Base-by-base conservation (phyloP, 2,888 invertebrate species). In the Camponotus fellah region DNA sequence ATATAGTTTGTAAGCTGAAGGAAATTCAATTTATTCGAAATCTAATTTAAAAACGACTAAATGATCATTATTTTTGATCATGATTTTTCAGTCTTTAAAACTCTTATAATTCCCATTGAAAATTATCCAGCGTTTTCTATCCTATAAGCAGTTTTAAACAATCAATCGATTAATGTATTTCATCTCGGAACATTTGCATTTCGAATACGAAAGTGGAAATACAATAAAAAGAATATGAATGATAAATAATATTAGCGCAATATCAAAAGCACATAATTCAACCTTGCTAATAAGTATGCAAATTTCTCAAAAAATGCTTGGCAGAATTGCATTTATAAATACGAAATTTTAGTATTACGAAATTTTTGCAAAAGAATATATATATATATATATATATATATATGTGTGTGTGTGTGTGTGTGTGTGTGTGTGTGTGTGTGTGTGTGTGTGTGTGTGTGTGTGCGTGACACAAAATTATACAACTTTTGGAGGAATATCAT, bases 241-340 rank as follows among this genome's bases (percentile, higher is more conserved):
- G 8, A 60, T 71, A 60, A 71, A 79, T 71, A 60, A 46, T 62
- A 46, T 46, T 71, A 62, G 46, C 62, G 8, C 79, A 21, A 17
- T 60, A 37, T 71, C 12, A 46, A 17, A 60, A 69, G 0, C 12
- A 14, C 56, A 58, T 0, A 66, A 17, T 3, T 9, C 5, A 12
- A 26, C 26, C 9, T 53, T 60, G 26, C 17, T 79, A 71, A 79
- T 26, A 58, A 79, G 21, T 14, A 46, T 34, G 4, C 46, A n/a
- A 26, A 37, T 71, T 46, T 71, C 71, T 72, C 37, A 9, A 49
- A 79, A 60, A 26, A 26, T 26, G 14, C 1, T 6, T 21, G 40
- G 12, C 17, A 60, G 17, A 40, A 56, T 34, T 3, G 8, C 21
- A 21, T 71, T 58, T 32, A 14, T 60, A 60, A 79, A 46, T 34